These are phyloP conservation scores for Coremacera marginata DNA, from an alignment of 2,888 invertebrate species.

Conservation along the genomic window DNA sequence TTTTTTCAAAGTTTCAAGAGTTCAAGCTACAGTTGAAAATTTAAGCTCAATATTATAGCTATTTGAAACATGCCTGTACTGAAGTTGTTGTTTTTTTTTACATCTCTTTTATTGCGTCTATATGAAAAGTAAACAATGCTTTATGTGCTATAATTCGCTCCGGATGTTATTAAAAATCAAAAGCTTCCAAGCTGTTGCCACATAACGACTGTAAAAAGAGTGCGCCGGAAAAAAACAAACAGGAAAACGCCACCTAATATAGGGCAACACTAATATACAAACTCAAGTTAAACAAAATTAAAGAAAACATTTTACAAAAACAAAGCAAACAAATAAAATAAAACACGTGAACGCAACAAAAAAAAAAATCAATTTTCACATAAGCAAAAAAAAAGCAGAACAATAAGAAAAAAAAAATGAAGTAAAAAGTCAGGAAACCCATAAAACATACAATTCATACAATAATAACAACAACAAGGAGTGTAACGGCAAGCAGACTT, in stretches of 20 bases:
- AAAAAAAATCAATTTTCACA: conserved; percentile 9
- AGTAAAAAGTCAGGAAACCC: conserved; percentile 1
- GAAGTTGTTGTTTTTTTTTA: no score
- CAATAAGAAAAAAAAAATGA: no score
- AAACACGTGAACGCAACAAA: no score
- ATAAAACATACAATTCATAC: conserved; percentile 19
- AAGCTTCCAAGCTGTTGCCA: conserved; percentile 33
- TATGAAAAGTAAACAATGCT: no score
- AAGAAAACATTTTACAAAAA: background rate
- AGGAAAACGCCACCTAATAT: background rate
- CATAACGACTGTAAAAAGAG: conserved; percentile 18
- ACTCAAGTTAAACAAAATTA: background rate
- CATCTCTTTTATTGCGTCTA: no score
- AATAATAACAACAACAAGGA: background rate
- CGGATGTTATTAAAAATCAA: conserved; percentile 40
- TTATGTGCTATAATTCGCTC: conserved; percentile 4
- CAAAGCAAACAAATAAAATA: background rate
- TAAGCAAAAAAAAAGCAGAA: background rate
- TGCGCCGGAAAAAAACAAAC: background rate
- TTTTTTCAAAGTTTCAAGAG: no score
- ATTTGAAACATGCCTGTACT: no score
- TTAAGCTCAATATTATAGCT: no score
- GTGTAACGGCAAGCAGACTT: no score
- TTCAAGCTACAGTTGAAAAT: no score
- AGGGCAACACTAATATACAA: background rate